phyloP scores from a whole-genome alignment of 1,140 invertebrate genomes.

The Drosophila pallidifrons region DNA sequence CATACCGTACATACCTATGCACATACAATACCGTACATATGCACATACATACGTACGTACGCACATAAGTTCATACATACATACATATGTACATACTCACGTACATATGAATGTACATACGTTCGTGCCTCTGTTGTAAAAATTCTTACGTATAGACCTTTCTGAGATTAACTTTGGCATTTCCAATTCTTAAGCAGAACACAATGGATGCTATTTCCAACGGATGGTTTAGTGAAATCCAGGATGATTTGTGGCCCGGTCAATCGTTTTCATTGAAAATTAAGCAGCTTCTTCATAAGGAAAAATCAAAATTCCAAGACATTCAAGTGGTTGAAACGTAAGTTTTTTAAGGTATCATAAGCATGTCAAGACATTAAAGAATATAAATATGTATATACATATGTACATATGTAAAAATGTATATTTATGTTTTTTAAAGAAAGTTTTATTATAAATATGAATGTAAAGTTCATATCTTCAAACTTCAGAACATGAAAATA shows the following conservation, averaged over 20 bases:
- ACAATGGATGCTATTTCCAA: conserved; percentile 88
- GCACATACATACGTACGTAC: not conserved
- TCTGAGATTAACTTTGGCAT: not conserved
- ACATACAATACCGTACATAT: too few relatives aligned
- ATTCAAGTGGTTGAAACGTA: conserved; percentile 96
- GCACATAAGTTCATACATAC: too few relatives aligned
- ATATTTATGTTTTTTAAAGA: too few relatives aligned
- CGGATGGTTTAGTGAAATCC: conserved; percentile 97
- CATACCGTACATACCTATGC: too few relatives aligned
- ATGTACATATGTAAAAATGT: too few relatives aligned
- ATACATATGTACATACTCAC: not conserved
- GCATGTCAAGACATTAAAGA: not conserved
- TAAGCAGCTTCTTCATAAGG: conserved; percentile 92
- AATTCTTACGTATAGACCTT: not conserved
- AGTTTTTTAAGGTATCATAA: conserved; percentile 76
- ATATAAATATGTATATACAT: too few relatives aligned
- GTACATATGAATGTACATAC: not conserved
- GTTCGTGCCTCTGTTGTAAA: not conserved
- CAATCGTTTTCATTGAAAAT: conserved; percentile 96
- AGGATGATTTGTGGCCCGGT: conserved; percentile 95
- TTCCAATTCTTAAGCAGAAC: not conserved
- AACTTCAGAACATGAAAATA: too few relatives aligned
- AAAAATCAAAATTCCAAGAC: conserved; percentile 95
- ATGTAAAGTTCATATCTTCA: too few relatives aligned
- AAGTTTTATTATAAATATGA: too few relatives aligned